A percentile compares a stretch with the other conserved stretches of the same genome.
Evolutionary conservation across 2,888 invertebrate genomes (phyloP).

Genomic region (Thumatha senex): DNA sequence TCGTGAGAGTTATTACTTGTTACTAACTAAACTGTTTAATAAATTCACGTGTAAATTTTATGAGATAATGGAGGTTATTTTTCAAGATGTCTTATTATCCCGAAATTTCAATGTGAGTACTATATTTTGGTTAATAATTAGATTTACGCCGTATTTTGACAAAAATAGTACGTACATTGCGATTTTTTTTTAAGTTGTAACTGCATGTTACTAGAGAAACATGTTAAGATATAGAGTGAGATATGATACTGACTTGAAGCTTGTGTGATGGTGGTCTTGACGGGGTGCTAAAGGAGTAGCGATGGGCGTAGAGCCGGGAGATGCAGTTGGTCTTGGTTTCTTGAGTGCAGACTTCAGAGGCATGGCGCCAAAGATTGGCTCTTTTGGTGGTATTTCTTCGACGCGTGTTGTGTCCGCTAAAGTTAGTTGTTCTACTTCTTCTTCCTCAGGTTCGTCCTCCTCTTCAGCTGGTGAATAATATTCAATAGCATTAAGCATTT

Average conservation of each 20-base stretch:
- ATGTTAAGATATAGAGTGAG: background rate
- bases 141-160: too few species aligned
- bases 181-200: background rate
- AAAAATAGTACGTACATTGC: too few species aligned
- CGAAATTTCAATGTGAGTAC: too few species aligned
- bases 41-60: too few species aligned
- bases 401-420: conserved; percentile 91
- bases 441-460: conserved; percentile 87
- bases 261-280: conserved; percentile 89
- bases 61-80: too few species aligned
- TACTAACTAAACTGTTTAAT: background rate
- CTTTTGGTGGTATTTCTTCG: conserved; percentile 96
- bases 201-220: conserved; percentile 10
- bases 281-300: conserved; percentile 80
- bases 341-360: conserved; percentile 96
- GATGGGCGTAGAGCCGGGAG: conserved; percentile 83
- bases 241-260: conserved; percentile 87
- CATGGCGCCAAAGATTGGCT: conserved; percentile 95
- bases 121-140: too few species aligned
- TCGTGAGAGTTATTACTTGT: background rate
- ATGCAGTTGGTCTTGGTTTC: conserved; percentile 90
- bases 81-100: too few species aligned
- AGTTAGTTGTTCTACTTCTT: conserved; percentile 84
- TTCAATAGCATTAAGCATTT: background rate
- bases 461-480: conserved; percentile 61